Conservation (phyloP, 1,140 invertebrate genomes). For the Brachionus paranguensis region DNA sequence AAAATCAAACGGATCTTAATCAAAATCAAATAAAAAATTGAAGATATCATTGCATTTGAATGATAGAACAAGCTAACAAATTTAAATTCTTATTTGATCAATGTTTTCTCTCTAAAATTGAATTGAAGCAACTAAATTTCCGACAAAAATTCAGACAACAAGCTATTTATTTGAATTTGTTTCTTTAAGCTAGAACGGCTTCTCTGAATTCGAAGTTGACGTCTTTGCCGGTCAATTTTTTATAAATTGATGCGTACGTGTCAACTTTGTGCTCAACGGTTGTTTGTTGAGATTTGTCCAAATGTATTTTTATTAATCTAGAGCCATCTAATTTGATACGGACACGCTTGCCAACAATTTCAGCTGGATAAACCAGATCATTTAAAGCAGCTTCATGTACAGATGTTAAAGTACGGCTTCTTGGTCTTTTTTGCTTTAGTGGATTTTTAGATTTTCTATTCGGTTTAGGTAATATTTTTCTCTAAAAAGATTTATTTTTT, state of each 20-base stretch:
- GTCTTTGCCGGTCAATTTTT: conserved; percentile 41
- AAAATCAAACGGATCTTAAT: not conserved
- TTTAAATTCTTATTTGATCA: not conserved
- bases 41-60: not conserved
- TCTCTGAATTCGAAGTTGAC: conserved; percentile 40
- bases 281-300: conserved; percentile 76
- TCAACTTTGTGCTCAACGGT: conserved; percentile 40
- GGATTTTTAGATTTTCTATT: conserved; percentile 86
- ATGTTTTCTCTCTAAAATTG: not conserved
- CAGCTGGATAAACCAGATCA: conserved; percentile 95
- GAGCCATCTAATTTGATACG: conserved; percentile 90
- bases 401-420: conserved; percentile 85
- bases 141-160: not conserved
- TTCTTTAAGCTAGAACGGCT: conserved; percentile 11
- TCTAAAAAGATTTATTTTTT: conserved; percentile 59
- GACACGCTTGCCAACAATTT: conserved; percentile 97
- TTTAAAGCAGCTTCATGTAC: conserved; percentile 95
- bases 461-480: conserved; percentile 94
- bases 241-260: conserved; percentile 36
- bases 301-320: conserved; percentile 91
- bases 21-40: too few species aligned
- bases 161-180: not conserved
- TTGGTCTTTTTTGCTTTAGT: conserved; percentile 90
- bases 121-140: not conserved
- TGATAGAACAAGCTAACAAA: not conserved